Percentiles rank a stretch among this genome's conserved stretches.
Conservation (phyloP, 2,113 vertebrate species). For the Melospiza melodia region DNA sequence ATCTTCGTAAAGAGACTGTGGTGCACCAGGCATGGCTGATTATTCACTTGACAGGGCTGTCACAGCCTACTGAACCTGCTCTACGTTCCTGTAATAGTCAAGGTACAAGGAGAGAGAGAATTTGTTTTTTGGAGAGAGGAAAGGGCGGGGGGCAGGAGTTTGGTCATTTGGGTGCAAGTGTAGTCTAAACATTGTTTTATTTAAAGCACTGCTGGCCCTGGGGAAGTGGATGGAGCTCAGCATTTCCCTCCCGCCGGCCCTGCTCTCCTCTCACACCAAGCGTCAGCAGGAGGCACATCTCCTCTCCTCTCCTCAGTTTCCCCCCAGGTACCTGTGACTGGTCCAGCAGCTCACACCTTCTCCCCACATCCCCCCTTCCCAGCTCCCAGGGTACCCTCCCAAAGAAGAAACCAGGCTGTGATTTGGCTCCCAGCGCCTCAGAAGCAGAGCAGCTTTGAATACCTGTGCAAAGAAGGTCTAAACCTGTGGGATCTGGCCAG, state of each 20-base stretch:
- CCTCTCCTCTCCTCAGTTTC: background rate
- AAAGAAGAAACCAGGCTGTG: background rate
- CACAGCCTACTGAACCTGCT: slow-evolving; percentile 61
- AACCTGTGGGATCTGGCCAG: background rate
- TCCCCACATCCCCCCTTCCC: background rate
- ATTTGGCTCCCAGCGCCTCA: background rate
- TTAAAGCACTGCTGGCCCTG: background rate
- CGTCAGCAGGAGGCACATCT: background rate
- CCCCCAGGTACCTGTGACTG: background rate
- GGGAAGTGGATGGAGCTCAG: background rate
- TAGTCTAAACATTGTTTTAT: background rate
- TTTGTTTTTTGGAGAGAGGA: background rate
- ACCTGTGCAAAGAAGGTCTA: background rate
- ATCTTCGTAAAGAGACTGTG: slow-evolving; percentile 60
- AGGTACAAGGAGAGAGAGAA: background rate
- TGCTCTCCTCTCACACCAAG: background rate
- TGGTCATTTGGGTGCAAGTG: background rate
- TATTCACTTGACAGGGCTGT: slow-evolving; percentile 67
- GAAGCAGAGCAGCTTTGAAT: background rate
- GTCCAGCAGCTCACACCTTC: background rate
- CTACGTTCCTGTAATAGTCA: background rate
- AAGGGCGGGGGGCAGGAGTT: background rate
- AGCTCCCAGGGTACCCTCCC: background rate
- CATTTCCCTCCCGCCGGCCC: background rate
- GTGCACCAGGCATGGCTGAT: slow-evolving; percentile 64